These are phyloP conservation scores for Macrotus californicus DNA, from an alignment of 2,113 vertebrate species.

Conservation along the genomic window DNA sequence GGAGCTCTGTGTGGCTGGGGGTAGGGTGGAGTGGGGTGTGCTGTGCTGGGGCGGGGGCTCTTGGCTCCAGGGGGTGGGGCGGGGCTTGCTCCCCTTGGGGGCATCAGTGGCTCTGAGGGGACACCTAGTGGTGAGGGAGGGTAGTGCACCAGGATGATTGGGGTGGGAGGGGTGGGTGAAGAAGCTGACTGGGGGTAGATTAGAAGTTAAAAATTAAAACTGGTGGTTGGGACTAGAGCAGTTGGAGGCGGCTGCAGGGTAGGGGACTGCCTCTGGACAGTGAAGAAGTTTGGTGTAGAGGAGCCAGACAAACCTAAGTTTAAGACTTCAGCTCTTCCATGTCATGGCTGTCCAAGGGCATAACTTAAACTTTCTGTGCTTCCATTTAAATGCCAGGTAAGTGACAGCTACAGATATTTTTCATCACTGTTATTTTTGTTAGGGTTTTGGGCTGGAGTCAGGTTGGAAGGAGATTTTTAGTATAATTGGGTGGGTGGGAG, in stretches of 20 bases:
- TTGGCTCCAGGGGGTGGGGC: not conserved
- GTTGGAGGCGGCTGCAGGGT: not conserved
- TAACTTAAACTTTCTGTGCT: constrained; percentile 39
- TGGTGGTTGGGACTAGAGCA: not conserved
- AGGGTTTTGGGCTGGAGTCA: not conserved
- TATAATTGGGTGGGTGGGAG: not conserved
- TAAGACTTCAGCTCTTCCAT: not conserved
- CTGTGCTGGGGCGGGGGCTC: not conserved
- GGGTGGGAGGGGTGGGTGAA: constrained; percentile 6
- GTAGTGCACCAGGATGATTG: constrained; percentile 42
- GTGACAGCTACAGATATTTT: not conserved
- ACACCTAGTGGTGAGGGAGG: constrained; percentile 78
- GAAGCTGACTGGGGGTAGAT: not conserved
- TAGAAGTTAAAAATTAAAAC: constrained; percentile 40
- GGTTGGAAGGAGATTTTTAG: not conserved
- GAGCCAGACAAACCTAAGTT: constrained; percentile 20
- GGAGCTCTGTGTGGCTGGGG: constrained; percentile 67
- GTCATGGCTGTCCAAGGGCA: constrained; percentile 9
- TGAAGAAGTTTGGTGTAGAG: constrained; percentile 15
- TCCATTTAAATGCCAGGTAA: not conserved
- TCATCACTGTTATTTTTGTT: not conserved
- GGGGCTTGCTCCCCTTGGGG: constrained; percentile 60
- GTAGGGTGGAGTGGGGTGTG: constrained; percentile 46
- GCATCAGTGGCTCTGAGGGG: constrained; percentile 76
- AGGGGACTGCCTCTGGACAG: not conserved